phyloP scores from a whole-genome alignment of 2,113 vertebrate species.

The Atrichornis clamosus region DNA sequence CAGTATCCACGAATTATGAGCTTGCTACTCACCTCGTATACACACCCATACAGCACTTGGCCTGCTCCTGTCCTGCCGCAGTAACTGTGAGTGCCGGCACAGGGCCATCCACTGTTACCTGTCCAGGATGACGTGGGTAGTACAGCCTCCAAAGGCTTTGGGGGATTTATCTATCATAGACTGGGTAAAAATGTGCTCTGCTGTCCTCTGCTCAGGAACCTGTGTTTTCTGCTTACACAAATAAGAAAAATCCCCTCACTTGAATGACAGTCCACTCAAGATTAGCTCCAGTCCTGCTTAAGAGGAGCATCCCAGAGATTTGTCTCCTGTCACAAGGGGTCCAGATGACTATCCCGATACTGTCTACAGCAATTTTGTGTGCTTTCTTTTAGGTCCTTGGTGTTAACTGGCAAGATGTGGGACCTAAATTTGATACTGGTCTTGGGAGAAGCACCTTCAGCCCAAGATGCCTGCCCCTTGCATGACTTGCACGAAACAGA shows the following conservation, averaged over 20 bases:
- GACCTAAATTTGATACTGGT: fast-evolving
- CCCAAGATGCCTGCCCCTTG: fast-evolving
- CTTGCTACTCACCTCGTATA: not conserved
- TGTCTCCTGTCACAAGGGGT: not conserved
- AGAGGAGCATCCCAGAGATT: not conserved
- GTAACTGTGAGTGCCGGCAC: not conserved
- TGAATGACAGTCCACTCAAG: not conserved
- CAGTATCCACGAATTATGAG: not conserved
- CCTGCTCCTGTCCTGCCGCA: not conserved
- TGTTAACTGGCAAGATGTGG: not conserved
- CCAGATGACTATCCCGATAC: not conserved
- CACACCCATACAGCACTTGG: not conserved
- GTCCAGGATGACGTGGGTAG: not conserved
- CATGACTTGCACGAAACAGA: fast-evolving
- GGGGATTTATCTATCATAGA: not conserved
- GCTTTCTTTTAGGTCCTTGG: not conserved
- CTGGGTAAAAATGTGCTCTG: not conserved
- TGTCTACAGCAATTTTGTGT: not conserved
- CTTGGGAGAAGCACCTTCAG: not conserved
- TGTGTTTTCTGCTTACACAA: not conserved
- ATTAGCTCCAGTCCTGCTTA: not conserved
- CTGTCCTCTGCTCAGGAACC: not conserved
- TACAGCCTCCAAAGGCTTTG: not conserved
- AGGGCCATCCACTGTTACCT: not conserved
- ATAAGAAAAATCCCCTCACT: not conserved